Conservation (phyloP, 2,888 invertebrate genomes). For the Dynastes maya region DNA sequence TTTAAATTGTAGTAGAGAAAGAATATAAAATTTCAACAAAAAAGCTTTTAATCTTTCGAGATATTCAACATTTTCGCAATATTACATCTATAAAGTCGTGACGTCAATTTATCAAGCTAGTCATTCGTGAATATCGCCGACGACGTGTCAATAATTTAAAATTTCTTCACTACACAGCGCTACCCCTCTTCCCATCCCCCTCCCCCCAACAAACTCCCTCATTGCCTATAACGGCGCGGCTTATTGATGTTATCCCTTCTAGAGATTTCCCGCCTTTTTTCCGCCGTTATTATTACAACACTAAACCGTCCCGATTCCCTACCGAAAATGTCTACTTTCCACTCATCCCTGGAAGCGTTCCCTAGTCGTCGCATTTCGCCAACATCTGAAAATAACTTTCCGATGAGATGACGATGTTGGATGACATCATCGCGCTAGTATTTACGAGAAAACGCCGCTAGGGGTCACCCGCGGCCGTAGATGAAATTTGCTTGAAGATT, state of each 20-base stretch:
- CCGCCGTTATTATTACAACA: not conserved
- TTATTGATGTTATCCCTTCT: constrained; percentile 3
- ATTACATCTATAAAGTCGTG: constrained; percentile 9
- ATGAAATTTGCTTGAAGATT: too few relatives aligned
- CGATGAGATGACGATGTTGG: not conserved
- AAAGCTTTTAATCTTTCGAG: too few relatives aligned
- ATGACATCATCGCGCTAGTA: not conserved
- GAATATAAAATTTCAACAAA: too few relatives aligned
- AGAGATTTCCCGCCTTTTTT: not conserved
- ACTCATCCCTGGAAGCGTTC: not conserved
- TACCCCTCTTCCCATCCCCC: not conserved
- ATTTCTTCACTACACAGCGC: constrained; percentile 8
- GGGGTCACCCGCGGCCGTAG: too few relatives aligned
- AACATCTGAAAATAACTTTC: not conserved
- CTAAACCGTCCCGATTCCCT: not conserved
- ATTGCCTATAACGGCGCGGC: not conserved
- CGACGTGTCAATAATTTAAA: constrained; percentile 36
- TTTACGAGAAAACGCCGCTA: too few relatives aligned
- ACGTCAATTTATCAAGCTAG: constrained; percentile 27
- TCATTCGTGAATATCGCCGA: constrained; percentile 23
- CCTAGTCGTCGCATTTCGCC: not conserved
- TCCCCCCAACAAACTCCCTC: too few relatives aligned
- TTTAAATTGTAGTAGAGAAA: too few relatives aligned
- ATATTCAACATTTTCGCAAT: too few relatives aligned
- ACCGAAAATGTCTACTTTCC: not conserved